Conservation (phyloP, 2,113 vertebrate species). For the Forbesichthys agassizii region DNA sequence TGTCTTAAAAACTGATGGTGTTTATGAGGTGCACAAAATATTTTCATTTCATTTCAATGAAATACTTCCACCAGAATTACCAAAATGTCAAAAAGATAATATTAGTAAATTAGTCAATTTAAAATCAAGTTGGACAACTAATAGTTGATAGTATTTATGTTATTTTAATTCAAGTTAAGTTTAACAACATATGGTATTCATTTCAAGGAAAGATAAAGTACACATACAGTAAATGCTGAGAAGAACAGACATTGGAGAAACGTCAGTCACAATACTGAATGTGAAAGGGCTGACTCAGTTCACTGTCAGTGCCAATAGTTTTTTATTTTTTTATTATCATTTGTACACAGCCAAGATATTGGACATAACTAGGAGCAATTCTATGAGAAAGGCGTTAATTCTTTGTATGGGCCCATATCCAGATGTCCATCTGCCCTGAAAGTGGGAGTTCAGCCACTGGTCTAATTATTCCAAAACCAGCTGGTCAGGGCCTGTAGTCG, state of each 20-base stretch:
- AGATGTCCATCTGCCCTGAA: slow-evolving; percentile 58
- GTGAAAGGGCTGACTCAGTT: slow-evolving; percentile 7
- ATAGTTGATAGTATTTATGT: too few relatives aligned
- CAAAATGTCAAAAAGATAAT: too few relatives aligned
- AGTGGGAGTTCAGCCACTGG: slow-evolving; percentile 55
- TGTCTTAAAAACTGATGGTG: background rate
- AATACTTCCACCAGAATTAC: too few relatives aligned
- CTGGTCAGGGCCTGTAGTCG: slow-evolving; percentile 46
- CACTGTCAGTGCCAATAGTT: slow-evolving; percentile 14
- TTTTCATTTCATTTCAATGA: too few relatives aligned
- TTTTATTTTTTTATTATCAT: slow-evolving; percentile 4
- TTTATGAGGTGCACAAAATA: too few relatives aligned
- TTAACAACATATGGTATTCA: background rate
- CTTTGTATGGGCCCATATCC: slow-evolving; percentile 49
- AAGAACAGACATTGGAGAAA: slow-evolving; percentile 19
- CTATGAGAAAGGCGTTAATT: slow-evolving; percentile 36
- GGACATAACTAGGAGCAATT: slow-evolving; percentile 31
- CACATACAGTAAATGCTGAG: slow-evolving; percentile 25
- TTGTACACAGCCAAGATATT: slow-evolving; percentile 38
- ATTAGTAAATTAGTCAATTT: too few relatives aligned
- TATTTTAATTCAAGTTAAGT: too few relatives aligned
- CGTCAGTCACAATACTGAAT: slow-evolving; percentile 6
- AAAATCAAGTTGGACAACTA: too few relatives aligned
- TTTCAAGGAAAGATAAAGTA: background rate
- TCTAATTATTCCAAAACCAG: slow-evolving; percentile 63